Evolutionary conservation across 2,888 invertebrate genomes (phyloP).

Genomic region (Ellobium chinense): DNA sequence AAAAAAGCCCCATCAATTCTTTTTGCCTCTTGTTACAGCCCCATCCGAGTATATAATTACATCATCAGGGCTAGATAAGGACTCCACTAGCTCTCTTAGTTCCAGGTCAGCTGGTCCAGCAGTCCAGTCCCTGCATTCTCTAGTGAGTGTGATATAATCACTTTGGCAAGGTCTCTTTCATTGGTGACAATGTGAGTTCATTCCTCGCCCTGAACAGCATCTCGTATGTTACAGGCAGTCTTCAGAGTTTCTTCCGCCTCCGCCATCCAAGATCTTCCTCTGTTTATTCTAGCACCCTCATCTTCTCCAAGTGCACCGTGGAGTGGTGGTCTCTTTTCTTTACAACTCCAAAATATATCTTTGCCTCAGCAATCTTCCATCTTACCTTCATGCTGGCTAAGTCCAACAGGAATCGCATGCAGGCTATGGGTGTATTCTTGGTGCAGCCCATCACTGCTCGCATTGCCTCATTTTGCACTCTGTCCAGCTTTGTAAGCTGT

Average conservation of each 20-base stretch:
- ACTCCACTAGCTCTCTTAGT: not conserved
- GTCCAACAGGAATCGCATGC: too few relatives aligned
- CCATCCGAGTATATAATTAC: not conserved
- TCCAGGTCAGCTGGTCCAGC: not conserved
- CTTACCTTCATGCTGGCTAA: too few relatives aligned
- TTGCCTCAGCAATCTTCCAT: too few relatives aligned
- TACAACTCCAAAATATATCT: too few relatives aligned
- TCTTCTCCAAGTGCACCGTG: too few relatives aligned
- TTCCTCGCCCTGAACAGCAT: not conserved
- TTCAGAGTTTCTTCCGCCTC: not conserved
- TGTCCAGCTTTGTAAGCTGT: not conserved
- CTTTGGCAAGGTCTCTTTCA: not conserved
- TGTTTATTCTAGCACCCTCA: too few relatives aligned
- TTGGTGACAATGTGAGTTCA: not conserved
- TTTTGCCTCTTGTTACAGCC: not conserved
- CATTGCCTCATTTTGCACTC: too few relatives aligned
- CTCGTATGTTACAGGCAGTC: not conserved
- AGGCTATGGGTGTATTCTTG: too few relatives aligned
- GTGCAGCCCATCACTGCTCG: too few relatives aligned
- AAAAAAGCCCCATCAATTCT: not conserved
- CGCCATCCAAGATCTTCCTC: not conserved
- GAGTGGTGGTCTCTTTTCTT: too few relatives aligned
- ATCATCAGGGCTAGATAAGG: not conserved
- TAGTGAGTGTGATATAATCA: not conserved
- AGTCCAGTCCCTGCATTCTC: too few relatives aligned